Evolutionary conservation across 1,140 invertebrate genomes (phyloP).

Genomic region (Microplitis mediator): DNA sequence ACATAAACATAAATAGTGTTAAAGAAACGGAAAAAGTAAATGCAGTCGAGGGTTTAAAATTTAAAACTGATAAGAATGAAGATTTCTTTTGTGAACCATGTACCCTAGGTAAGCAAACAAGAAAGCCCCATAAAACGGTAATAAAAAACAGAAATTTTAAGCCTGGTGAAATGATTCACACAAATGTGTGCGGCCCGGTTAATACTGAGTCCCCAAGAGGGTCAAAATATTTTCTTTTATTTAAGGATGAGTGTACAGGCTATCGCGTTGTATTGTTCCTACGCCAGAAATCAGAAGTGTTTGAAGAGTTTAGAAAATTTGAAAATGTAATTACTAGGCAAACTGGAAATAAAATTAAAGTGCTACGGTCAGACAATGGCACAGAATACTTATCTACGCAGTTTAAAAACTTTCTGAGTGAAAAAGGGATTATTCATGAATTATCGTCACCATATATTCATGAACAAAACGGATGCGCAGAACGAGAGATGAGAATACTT

Average conservation of each 20-base stretch:
- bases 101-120: no score
- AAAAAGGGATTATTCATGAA: constrained; percentile 44
- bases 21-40: no score
- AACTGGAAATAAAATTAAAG: constrained; percentile 40
- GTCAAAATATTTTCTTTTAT: constrained; percentile 51
- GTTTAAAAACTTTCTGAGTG: constrained; percentile 44
- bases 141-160: no score
- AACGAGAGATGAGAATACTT: constrained; percentile 49
- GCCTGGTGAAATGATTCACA: constrained; percentile 40
- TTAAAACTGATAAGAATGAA: no score
- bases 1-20: no score
- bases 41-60: no score
- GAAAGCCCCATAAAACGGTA: no score
- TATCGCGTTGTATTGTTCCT: constrained; percentile 50
- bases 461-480: no score
- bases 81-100: no score
- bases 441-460: constrained; percentile 28
- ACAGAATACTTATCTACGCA: constrained; percentile 49
- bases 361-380: constrained; percentile 56
- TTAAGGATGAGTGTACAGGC: constrained; percentile 48
- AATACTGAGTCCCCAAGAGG: constrained; percentile 39
- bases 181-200: constrained; percentile 55
- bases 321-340: constrained; percentile 47
- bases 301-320: constrained; percentile 44
- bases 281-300: constrained; percentile 50